These are phyloP conservation scores for Cotesia congregata DNA, from an alignment of 2,888 invertebrate species.

Conservation along the genomic window DNA sequence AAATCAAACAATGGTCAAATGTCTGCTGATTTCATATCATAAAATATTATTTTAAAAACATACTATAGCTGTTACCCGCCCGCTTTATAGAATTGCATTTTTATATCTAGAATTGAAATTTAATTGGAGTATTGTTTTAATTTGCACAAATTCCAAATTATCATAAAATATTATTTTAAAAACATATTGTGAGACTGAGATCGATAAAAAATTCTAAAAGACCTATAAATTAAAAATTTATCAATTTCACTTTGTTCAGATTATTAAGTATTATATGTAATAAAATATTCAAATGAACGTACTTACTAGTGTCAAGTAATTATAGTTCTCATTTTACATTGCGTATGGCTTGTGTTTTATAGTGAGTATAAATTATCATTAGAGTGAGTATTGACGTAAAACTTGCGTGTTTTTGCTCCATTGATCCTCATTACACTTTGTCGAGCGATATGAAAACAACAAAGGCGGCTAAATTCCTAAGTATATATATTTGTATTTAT, in stretches of 20 bases:
- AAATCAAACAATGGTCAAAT: no score
- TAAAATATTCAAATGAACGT: background rate
- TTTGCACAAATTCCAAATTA: no score
- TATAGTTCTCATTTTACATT: background rate
- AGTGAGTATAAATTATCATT: background rate
- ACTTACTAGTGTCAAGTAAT: background rate
- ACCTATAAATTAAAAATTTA: background rate
- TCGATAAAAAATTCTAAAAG: background rate
- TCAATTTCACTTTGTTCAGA: background rate
- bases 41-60: background rate
- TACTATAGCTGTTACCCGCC: no score
- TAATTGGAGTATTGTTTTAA: no score
- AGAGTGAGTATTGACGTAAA: conserved; percentile 13
- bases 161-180: background rate
- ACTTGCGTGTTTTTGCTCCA: conserved; percentile 21
- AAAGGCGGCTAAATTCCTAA: background rate
- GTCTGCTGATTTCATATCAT: no score
- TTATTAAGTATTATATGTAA: background rate
- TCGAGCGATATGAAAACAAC: conserved; percentile 1
- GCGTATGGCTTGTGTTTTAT: background rate
- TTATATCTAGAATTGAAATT: no score
- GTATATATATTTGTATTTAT: background rate
- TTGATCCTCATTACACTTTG: conserved; percentile 4
- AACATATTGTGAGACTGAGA: background rate
- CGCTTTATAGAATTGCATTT: no score